Conservation (phyloP, 2,113 vertebrate genomes). For the Raphicerus campestris region DNA sequence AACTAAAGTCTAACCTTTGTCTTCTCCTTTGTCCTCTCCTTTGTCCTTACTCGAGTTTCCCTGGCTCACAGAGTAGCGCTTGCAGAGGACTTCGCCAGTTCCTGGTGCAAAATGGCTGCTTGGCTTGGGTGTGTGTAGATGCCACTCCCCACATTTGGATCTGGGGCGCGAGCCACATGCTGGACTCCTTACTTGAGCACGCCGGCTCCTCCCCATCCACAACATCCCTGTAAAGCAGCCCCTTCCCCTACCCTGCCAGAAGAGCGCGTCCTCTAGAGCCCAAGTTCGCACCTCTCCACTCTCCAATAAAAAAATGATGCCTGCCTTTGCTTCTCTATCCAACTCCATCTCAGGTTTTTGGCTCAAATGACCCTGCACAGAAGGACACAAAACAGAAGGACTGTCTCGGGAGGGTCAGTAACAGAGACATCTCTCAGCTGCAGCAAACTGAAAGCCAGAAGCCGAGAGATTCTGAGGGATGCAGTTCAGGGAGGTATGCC, state of each 20-base stretch:
- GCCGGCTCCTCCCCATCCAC: background rate
- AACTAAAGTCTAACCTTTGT: background rate
- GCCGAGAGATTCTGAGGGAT: background rate
- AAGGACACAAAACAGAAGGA: background rate
- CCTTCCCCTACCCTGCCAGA: too few relatives aligned
- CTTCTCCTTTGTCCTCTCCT: background rate
- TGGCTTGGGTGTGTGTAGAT: background rate
- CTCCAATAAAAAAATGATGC: background rate
- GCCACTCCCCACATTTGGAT: background rate
- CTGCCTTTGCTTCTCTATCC: background rate
- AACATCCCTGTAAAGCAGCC: background rate
- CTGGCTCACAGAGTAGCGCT: accelerated
- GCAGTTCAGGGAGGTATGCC: background rate
- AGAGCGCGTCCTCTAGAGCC: background rate
- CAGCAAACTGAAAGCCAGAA: background rate
- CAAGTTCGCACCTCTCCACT: background rate
- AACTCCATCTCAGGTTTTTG: background rate
- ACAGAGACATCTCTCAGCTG: background rate
- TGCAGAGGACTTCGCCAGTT: background rate
- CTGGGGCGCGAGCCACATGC: accelerated
- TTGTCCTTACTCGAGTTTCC: background rate
- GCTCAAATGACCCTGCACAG: background rate
- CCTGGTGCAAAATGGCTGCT: background rate
- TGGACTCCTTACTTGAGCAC: background rate
- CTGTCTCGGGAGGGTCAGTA: background rate